These are phyloP conservation scores for Nephrotoma flavescens DNA, from an alignment of 2,888 invertebrate species.

Conservation along the genomic window DNA sequence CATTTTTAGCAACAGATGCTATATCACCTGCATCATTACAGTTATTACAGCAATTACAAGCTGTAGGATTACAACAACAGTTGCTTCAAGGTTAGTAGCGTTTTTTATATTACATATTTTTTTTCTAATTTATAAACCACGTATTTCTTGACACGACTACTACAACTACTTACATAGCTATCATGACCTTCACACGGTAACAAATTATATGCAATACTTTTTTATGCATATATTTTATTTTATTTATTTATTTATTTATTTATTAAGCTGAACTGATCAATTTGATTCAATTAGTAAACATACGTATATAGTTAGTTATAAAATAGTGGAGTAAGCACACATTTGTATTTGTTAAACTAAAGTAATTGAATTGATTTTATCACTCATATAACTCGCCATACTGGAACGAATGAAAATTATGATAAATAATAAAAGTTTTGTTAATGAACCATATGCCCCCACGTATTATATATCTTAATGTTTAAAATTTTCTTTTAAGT, in stretches of 20 bases:
- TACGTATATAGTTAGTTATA: not conserved
- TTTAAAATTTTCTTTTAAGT: not conserved
- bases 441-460: not conserved
- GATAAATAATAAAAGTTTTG: not conserved
- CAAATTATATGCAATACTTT: not conserved
- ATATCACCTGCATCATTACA: conserved; percentile 47
- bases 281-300: not conserved
- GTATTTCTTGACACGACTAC: not conserved
- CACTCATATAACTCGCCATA: not conserved
- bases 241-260: not conserved
- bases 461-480: not conserved
- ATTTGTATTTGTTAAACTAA: not conserved
- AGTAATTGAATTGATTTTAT: not conserved
- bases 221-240: not conserved
- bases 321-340: not conserved
- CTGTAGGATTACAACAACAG: conserved; percentile 45
- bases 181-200: not conserved
- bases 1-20: conserved; percentile 38
- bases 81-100: conserved; percentile 41
- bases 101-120: not conserved
- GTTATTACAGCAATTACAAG: conserved; percentile 47
- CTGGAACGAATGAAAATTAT: not conserved
- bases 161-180: not conserved
- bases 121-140: not conserved
- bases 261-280: not conserved